Evolutionary conservation across 2,888 invertebrate species (phyloP).

Genomic region (Mythimna loreyi): DNA sequence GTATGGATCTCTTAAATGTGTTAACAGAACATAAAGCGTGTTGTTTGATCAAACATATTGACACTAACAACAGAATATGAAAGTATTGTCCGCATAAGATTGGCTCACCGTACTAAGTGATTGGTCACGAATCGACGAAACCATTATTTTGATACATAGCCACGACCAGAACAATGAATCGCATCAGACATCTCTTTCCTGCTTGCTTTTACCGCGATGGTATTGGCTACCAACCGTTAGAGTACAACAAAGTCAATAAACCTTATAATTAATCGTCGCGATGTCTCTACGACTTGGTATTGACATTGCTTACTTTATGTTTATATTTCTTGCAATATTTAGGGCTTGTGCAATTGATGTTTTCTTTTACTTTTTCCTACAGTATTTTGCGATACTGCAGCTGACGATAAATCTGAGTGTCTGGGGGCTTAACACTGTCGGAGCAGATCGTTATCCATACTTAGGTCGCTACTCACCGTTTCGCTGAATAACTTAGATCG

Average conservation of each 20-base stretch:
- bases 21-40: neutral
- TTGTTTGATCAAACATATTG: constrained; percentile 17
- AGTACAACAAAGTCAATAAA: neutral
- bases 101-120: constrained; percentile 51
- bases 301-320: constrained; percentile 5
- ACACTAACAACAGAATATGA: constrained; percentile 29
- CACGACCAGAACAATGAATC: constrained; percentile 68
- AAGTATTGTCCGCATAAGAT: constrained; percentile 33
- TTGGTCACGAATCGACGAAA: constrained; percentile 62
- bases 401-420: constrained; percentile 57
- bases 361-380: neutral
- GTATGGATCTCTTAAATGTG: neutral
- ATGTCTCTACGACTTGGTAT: constrained; percentile 4
- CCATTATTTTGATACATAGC: constrained; percentile 45
- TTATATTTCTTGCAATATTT: neutral
- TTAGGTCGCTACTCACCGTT: constrained; percentile 77
- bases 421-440: constrained; percentile 61
- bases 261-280: constrained; percentile 19
- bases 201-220: constrained; percentile 72
- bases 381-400: constrained; percentile 14
- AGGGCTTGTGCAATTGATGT: neutral
- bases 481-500: constrained; percentile 84
- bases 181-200: constrained; percentile 67
- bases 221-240: constrained; percentile 70
- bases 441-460: constrained; percentile 82